A percentile compares a stretch with the other conserved stretches of the same genome.
These are phyloP conservation scores for Cladopsammia gracilis DNA, from an alignment of 64 coral and sea anemone genomes.

Conservation along the genomic window DNA sequence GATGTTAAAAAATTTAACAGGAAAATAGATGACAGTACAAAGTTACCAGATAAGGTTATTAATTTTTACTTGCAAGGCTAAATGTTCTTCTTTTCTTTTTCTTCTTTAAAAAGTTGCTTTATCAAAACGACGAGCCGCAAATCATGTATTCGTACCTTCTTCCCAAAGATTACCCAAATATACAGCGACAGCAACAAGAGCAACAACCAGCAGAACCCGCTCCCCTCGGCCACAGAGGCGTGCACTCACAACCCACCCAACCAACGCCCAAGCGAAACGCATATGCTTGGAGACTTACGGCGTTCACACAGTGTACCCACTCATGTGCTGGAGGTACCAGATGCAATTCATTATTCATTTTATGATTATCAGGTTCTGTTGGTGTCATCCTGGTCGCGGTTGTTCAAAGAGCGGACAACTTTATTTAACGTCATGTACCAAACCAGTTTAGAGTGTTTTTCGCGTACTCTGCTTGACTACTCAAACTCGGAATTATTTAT, in stretches of 20 bases:
- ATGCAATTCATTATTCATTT: no score
- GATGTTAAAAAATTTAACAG: no score
- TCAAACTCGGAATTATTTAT: no score
- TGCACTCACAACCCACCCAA: not conserved
- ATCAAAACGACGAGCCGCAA: constrained; percentile 91
- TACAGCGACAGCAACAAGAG: constrained; percentile 5
- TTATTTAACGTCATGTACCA: no score
- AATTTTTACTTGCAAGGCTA: no score
- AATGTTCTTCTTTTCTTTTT: not conserved
- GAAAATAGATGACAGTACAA: no score
- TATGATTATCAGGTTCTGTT: no score
- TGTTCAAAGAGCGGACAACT: no score
- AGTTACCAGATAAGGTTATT: no score
- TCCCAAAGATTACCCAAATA: constrained; percentile 52
- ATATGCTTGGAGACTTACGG: constrained; percentile 72
- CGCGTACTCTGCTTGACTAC: no score
- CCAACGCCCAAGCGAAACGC: not conserved
- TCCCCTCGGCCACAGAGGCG: not conserved
- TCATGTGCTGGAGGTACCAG: constrained; percentile 93
- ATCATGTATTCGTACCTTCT: constrained; percentile 96
- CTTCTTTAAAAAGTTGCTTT: constrained; percentile 67
- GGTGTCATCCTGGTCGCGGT: no score
- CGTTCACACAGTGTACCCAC: constrained; percentile 84
- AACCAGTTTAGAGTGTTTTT: no score
- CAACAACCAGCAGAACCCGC: constrained; percentile 49